Evolutionary conservation across 35 echinoderm and acorn worm genomes (phyloP).

Genomic region (Ophiothrix spiculata): DNA sequence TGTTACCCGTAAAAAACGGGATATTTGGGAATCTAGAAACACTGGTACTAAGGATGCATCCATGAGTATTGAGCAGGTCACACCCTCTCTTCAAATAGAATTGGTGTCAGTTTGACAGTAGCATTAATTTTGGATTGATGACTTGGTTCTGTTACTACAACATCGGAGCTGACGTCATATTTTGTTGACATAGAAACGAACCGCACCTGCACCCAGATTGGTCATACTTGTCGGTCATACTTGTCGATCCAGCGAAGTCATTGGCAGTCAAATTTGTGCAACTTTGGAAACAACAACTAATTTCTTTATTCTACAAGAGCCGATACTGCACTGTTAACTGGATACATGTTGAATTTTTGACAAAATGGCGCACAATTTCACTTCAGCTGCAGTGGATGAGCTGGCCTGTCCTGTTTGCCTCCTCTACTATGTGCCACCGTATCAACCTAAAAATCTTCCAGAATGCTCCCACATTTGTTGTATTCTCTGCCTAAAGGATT

Average conservation of each 20-base stretch:
- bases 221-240: neutral
- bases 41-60: too few species aligned
- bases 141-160: too few species aligned
- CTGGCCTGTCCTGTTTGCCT: neutral
- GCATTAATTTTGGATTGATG: too few species aligned
- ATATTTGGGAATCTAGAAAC: too few species aligned
- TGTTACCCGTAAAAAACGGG: too few species aligned
- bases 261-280: too few species aligned
- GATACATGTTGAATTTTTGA: too few species aligned
- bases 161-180: too few species aligned
- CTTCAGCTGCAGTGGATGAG: neutral
- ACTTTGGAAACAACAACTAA: too few species aligned
- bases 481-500: neutral
- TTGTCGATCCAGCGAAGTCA: neutral
- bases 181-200: neutral
- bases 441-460: neutral
- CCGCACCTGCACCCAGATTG: neutral
- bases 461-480: neutral
- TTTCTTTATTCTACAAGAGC: neutral
- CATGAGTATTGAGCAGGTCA: too few species aligned
- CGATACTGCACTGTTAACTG: neutral
- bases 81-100: too few species aligned
- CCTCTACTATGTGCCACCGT: neutral
- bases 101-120: too few species aligned
- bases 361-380: neutral